A percentile compares a stretch with the other conserved stretches of the same genome.
Conservation (phyloP, 2,888 invertebrate genomes). For the Cephus nigrinus region DNA sequence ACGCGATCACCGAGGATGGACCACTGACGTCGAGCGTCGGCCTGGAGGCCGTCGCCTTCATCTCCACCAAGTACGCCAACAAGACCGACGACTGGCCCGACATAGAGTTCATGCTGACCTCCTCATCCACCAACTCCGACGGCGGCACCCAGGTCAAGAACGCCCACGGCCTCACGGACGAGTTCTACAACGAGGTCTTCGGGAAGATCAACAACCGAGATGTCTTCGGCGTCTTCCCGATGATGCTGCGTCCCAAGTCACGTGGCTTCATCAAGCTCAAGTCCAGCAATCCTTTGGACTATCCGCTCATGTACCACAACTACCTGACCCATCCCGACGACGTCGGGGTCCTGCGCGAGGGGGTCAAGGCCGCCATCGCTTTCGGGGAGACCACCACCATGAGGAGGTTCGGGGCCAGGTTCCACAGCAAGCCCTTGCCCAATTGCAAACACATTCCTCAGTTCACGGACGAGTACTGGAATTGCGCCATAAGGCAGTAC, state of each 20-base stretch:
- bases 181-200: constrained; percentile 83
- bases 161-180: constrained; percentile 85
- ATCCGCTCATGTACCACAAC: constrained; percentile 91
- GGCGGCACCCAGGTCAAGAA: constrained; percentile 84
- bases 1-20: constrained; percentile 87
- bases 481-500: constrained; percentile 84
- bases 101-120: constrained; percentile 90
- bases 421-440: constrained; percentile 79
- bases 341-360: constrained; percentile 84
- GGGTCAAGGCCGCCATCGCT: constrained; percentile 86
- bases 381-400: constrained; percentile 82
- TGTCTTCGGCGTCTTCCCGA: constrained; percentile 85
- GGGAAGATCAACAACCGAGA: constrained; percentile 79
- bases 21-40: constrained; percentile 89
- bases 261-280: constrained; percentile 81
- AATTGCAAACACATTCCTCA: constrained; percentile 84
- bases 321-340: constrained; percentile 91
- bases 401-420: constrained; percentile 82
- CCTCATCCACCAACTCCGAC: constrained; percentile 84
- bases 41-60: constrained; percentile 88
- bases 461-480: constrained; percentile 89
- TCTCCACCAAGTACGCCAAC: constrained; percentile 90
- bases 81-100: constrained; percentile 90
- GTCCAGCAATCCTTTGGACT: constrained; percentile 75
- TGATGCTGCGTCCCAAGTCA: constrained; percentile 91